Base-by-base conservation (phyloP, 2,113 vertebrate genomes). In the Trematomus loennbergii region DNA sequence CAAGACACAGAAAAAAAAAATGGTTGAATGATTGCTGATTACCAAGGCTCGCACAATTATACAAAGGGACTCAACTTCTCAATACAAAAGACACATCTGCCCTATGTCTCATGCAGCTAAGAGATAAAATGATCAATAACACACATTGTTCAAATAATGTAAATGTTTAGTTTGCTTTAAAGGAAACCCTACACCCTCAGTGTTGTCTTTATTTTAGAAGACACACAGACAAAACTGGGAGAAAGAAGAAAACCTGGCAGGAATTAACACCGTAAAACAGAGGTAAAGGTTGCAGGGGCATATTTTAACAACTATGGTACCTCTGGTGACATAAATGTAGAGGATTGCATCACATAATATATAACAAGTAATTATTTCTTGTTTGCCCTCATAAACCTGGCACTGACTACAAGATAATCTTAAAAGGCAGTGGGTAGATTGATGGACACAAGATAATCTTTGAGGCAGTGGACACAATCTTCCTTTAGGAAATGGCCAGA, bases 401-500 rank as follows among this genome's bases (percentile, higher is more conserved):
- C 79, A 75, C 63, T 45, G 11, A 11, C 63, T 11, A 15, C 12
- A 20, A 17, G 68, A 55, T 73, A 66, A 81, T 87, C 84, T 85
- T 66, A 72, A 81, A 16, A 77, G 16, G 55, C 73, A 69, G 87
- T 8, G 72, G 66, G 52, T 69, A 43, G 75, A 43, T 62, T 64
- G 84, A 81, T 60, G 57, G 64, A 68, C 69, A 78, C 63, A 70
- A 22, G 53, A 78, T 88, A 75, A 88, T 86, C 85, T 87, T 68
- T 69, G 53, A 59, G 71, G 62, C 75, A 78, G 62, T 16, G 43
- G 74, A 88, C 67, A 33, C 87, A 85, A 73, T 83, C 81, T 82
- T 86, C 69, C 76, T 88, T 89, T 87, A 78, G 77, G 76, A 91
- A 88, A 83, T 78, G 78, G 79, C 74, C 76, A 79, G 70, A 84